These are phyloP conservation scores for Drosophila paracracens DNA, from an alignment of 2,888 invertebrate species.

Conservation along the genomic window DNA sequence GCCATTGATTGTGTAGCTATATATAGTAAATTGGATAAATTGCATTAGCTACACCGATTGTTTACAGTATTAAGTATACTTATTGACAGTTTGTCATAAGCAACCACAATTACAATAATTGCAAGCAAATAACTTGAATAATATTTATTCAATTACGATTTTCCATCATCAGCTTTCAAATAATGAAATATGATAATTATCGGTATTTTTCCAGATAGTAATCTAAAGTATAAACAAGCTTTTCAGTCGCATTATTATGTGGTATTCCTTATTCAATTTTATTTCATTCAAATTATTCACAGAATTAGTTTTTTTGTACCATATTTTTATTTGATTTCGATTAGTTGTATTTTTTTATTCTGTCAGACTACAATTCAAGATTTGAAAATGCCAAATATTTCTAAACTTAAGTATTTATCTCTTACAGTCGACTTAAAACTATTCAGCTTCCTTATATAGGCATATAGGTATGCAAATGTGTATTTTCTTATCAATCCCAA, in stretches of 20 bases:
- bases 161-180: background rate
- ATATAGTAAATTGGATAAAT: background rate
- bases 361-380: background rate
- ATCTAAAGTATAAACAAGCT: background rate
- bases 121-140: background rate
- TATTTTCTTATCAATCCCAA: background rate
- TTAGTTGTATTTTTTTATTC: background rate
- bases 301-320: rapidly evolving
- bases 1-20: background rate
- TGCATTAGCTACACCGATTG: background rate
- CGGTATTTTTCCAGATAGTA: background rate
- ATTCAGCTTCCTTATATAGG: background rate
- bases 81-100: background rate
- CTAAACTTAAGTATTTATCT: background rate
- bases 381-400: background rate
- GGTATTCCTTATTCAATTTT: background rate
- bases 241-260: background rate
- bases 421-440: background rate
- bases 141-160: background rate
- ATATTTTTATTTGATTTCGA: background rate
- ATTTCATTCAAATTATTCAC: background rate
- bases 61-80: background rate
- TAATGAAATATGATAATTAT: background rate
- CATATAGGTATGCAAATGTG: no score
- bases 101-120: background rate